Base-by-base conservation (phyloP, 2,888 invertebrate genomes). In the Ferdinandea cuprea region DNA sequence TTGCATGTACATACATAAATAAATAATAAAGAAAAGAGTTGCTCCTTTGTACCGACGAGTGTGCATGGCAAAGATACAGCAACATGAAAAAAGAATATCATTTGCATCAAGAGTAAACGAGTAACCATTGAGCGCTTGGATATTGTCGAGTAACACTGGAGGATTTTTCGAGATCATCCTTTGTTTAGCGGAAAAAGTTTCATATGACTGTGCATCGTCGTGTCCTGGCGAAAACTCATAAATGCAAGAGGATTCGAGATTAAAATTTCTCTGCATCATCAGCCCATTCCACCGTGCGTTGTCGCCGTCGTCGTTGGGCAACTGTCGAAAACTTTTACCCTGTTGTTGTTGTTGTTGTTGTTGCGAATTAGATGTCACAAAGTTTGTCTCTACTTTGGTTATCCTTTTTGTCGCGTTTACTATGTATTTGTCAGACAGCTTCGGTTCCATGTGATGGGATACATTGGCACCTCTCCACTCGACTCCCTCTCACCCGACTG, bases 101-200 rank as follows among this genome's bases (percentile, higher is more conserved):
- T 46, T 65, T 19, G 44, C 52, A 72, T 65, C 42, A 71, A 50
- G 50, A 63, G 48, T 65, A 58, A 78, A 63, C 77, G 56, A 69
- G 69, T 69, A 46, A 69, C 69, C 61, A 77, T 46, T 54, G 61
- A 61, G 35, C 32, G 44, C n/a, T 30, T 46, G 32, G 30, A 63
- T n/a, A n/a, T n/a, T n/a, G n/a, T n/a, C 66, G 19, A 59, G 11
- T 6, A n/a, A 8, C 17, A 37, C 21, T 37, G 37, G 13, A 66
- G 44, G 30, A 65, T 44, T 59, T 48, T n/a, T 61, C 13, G 19
- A 40, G 46, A 71, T 48, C 42, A 59, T 58, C 52, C 72, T 50
- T 78, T 78, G 78, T 78, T 78, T 30, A 13, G 48, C 15, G 37
- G 13, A 21, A 73, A 71, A 50, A 35, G 8, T 17, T 56, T 42